Conservation (phyloP, 2,797 vertebrate species). For the Pristis pectinata region DNA sequence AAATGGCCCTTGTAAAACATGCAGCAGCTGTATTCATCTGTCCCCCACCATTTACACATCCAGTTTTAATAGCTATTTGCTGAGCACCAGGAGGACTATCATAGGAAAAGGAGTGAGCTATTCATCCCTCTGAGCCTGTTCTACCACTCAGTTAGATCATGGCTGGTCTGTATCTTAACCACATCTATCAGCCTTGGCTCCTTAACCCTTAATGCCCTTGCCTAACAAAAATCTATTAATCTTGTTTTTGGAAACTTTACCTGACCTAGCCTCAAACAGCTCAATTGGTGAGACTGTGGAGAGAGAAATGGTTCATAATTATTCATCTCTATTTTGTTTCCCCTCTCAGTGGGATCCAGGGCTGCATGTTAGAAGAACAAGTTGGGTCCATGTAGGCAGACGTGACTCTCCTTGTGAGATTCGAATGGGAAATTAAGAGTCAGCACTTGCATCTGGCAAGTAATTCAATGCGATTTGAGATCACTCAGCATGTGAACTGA, state of each 20-base stretch:
- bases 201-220: background rate
- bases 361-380: constrained; percentile 11
- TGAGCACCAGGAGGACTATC: background rate
- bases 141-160: background rate
- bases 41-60: background rate
- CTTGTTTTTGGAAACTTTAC: background rate
- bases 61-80: background rate
- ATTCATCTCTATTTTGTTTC: constrained; percentile 11
- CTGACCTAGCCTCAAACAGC: background rate
- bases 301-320: background rate
- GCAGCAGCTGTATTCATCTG: background rate
- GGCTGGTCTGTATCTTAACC: background rate
- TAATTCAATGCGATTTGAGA: constrained; percentile 28
- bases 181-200: background rate
- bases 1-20: background rate
- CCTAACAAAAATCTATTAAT: background rate
- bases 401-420: constrained; percentile 27
- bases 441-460: constrained; percentile 19
- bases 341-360: constrained; percentile 12
- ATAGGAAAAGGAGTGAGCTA: background rate
- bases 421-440: background rate
- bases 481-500: constrained; percentile 16
- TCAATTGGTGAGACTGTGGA: background rate
- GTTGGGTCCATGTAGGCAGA: constrained; percentile 7
- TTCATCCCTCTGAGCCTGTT: background rate